Conservation (phyloP, 1,140 invertebrate species). For the Nasonia giraulti region DNA sequence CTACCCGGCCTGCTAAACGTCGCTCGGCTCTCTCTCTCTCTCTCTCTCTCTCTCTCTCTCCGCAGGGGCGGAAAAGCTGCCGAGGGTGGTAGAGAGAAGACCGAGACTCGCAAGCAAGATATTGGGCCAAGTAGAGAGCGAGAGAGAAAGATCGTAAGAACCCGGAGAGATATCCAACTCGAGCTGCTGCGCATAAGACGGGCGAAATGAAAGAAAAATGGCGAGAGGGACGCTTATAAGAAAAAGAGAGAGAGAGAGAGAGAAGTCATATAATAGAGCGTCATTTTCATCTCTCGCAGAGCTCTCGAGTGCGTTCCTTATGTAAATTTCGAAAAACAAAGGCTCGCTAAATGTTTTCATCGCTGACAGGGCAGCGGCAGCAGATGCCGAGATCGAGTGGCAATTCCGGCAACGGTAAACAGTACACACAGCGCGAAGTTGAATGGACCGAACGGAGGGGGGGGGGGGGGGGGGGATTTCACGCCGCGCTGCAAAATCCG, state of each 20-base stretch:
- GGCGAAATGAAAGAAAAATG: conserved; percentile 54
- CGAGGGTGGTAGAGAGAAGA: conserved; percentile 44
- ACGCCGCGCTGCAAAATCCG: not conserved
- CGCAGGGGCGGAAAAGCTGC: conserved; percentile 57
- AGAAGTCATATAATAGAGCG: not conserved
- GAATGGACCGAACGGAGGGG: no score
- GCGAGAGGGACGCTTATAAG: conserved; percentile 56
- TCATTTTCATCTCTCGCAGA: not conserved
- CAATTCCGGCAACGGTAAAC: conserved; percentile 49
- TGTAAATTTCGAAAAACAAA: conserved; percentile 2
- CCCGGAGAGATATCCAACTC: conserved; percentile 56
- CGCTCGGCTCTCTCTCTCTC: no score
- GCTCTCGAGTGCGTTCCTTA: not conserved
- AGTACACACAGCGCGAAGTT: not conserved
- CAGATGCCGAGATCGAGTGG: conserved; percentile 51
- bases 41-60: no score
- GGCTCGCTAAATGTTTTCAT: conserved; percentile 48
- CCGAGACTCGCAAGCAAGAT: conserved; percentile 53
- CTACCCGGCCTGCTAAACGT: conserved; percentile 51
- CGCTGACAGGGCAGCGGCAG: not conserved
- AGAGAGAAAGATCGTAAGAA: conserved; percentile 59
- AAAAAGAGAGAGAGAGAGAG: conserved; percentile 30
- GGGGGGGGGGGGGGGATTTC: conserved; percentile 8
- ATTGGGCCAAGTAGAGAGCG: conserved; percentile 63
- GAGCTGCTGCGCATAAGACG: not conserved